Conservation (phyloP, 2,113 vertebrate species). For the Heliornis fulica region DNA sequence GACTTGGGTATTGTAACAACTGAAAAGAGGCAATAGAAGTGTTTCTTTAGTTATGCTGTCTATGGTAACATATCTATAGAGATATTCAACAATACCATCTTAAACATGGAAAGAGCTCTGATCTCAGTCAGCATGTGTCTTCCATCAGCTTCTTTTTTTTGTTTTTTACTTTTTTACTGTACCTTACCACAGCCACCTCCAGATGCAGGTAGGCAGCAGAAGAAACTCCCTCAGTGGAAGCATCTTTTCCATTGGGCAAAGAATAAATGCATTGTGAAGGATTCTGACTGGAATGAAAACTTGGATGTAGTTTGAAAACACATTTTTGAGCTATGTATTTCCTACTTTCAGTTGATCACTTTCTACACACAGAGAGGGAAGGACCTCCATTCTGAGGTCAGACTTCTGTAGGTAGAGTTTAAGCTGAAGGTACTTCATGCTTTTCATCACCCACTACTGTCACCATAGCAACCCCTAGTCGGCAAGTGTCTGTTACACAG, state of each 20-base stretch:
- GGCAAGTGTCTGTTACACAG: neutral
- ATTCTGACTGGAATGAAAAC: neutral
- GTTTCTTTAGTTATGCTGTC: slow-evolving; percentile 36
- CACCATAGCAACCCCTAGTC: neutral
- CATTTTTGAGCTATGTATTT: neutral
- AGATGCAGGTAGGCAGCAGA: neutral
- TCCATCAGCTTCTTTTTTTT: neutral
- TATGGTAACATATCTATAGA: neutral
- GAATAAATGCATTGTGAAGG: neutral
- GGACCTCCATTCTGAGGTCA: neutral
- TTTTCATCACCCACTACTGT: neutral
- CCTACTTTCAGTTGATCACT: neutral
- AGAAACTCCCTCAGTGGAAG: neutral
- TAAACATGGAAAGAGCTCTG: slow-evolving; percentile 1
- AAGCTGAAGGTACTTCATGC: neutral
- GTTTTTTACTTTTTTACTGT: neutral
- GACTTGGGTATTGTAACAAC: neutral
- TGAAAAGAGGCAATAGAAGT: slow-evolving; percentile 15
- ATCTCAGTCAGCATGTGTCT: neutral
- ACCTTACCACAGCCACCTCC: neutral
- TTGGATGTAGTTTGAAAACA: neutral
- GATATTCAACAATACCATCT: neutral
- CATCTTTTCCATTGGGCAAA: neutral
- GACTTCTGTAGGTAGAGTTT: neutral
- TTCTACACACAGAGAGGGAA: neutral